Evolutionary conservation across 35 echinoderm and acorn worm species (phyloP).

Genomic region (Heliocidaris erythrogramma): DNA sequence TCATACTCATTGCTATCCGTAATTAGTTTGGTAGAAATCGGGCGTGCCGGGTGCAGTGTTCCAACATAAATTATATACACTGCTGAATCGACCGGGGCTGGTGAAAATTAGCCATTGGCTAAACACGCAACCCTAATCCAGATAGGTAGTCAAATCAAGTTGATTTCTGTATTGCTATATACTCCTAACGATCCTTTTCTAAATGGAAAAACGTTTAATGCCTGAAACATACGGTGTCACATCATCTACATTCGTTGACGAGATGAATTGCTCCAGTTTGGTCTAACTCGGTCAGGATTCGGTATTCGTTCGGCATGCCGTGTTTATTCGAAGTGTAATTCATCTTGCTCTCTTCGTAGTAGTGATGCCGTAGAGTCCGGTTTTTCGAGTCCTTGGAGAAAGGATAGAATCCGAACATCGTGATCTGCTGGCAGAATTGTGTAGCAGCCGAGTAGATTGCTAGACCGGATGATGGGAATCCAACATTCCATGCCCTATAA

Average conservation of each 20-base stretch:
- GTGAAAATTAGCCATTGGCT: no score
- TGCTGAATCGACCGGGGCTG: no score
- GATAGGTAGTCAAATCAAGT: no score
- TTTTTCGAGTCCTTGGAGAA: slow-evolving; percentile 28
- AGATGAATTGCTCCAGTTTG: slow-evolving; percentile 37
- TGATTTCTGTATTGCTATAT: no score
- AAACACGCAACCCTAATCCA: no score
- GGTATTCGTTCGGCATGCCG: slow-evolving; percentile 35
- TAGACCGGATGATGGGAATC: slow-evolving; percentile 43
- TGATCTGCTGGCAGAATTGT: slow-evolving; percentile 42
- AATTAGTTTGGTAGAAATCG: no score
- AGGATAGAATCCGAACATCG: slow-evolving; percentile 60
- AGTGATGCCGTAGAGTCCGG: slow-evolving; percentile 39
- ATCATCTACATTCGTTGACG: slow-evolving; percentile 26
- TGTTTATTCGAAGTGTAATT: slow-evolving; percentile 51
- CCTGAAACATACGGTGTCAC: no score
- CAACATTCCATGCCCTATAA: background rate
- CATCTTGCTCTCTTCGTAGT: slow-evolving; percentile 44
- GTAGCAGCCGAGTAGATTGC: slow-evolving; percentile 34
- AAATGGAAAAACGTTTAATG: no score
- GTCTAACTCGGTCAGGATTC: background rate
- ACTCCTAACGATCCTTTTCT: no score
- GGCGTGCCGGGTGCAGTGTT: no score
- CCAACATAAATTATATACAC: no score
- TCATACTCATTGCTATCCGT: no score